A percentile compares a stretch with the other conserved stretches of the same genome.
Conservation (phyloP, 2,113 vertebrate genomes). For the Vulpes vulpes region DNA sequence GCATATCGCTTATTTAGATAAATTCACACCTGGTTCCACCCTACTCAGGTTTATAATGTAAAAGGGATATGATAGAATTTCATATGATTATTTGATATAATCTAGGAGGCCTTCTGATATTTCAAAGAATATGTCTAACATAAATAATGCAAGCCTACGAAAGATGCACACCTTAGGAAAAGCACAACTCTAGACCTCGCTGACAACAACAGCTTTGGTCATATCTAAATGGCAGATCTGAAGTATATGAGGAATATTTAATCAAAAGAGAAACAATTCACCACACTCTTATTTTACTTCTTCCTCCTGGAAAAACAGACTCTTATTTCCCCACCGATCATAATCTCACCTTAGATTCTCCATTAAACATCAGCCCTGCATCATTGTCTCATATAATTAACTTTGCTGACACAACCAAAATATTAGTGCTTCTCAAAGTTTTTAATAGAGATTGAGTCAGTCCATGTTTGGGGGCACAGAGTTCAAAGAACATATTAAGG, state of each 20-base stretch:
- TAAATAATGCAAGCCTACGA: neutral
- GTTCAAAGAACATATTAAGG: constrained; percentile 22
- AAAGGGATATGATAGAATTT: neutral
- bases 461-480: neutral
- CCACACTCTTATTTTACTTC: neutral
- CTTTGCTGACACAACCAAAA: neutral
- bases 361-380: neutral
- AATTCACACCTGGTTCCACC: neutral
- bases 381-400: neutral
- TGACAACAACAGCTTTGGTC: neutral
- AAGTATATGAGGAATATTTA: neutral
- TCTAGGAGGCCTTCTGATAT: neutral
- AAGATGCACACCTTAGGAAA: neutral
- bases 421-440: neutral
- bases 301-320: neutral
- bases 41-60: neutral
- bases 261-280: neutral
- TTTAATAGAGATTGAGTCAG: neutral
- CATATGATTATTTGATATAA: neutral
- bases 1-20: neutral
- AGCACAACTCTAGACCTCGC: neutral
- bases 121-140: neutral
- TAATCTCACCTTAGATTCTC: neutral
- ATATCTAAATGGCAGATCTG: neutral
- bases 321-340: neutral